Evolutionary conservation across 1,140 invertebrate species (phyloP), one percentile per base, ranked within the genome.

Genomic region (Neodiprion virginianus): DNA sequence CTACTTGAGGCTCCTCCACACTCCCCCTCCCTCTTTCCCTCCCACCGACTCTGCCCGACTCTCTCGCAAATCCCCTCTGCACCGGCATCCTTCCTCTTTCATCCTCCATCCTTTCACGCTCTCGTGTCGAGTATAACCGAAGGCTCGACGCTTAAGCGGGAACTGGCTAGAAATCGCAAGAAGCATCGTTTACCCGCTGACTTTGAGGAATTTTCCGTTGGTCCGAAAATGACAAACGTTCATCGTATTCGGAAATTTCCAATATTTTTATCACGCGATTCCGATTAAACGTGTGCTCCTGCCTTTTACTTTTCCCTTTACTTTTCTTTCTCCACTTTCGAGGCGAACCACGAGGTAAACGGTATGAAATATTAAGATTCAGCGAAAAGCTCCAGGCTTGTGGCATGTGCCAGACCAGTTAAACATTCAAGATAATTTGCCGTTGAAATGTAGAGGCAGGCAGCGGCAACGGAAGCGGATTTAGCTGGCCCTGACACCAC

Each of bases 401-500:
- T n/a, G 70, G 48, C 70, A 17, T 40, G 70, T 47, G 17, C 21
- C 48, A 17, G 70, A 48, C 21, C 3, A 14, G 48, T 50, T 48
- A 48, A 50, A 71, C 48, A 50, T 74, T 76, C 72, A 76, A 79
- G 78, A 82, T 80, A 84, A 83, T 84, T 83, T 81, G 74, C 78
- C 78, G 80, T 80, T 82, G 72, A 79, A 82, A 83, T 82, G 81
- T 76, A 80, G 83, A 82, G 79, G 68, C 67, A 75, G 50, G 75
- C 72, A 74, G 68, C 70, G 69, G 50, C 14, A 66, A 74, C 74
- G 82, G 82, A 80, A 86, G 81, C 82, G 83, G 82, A 79, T 80
- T 83, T 82, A 79, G 81, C 75, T 84, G 86, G 86, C 81, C 84
- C 82, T 85, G 86, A 86, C 84, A 84, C 78, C 73, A 74, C 69